Evolutionary conservation across 2,113 vertebrate genomes (phyloP), one percentile per base, ranked within the genome.

Genomic region (Pimephales promelas): DNA sequence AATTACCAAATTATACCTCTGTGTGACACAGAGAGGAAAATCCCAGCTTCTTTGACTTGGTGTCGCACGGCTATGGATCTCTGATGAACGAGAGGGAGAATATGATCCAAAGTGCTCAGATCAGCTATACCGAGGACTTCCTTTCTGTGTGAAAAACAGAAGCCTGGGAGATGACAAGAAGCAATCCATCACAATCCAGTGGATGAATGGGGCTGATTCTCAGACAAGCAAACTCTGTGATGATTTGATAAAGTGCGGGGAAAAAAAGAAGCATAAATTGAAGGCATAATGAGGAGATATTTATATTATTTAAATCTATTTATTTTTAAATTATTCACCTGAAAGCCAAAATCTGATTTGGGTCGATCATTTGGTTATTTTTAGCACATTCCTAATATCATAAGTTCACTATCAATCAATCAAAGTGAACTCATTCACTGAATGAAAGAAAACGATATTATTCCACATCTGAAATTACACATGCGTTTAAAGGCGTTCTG

Each of bases 231-330:
- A 73, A 70, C 11, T 61, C 77, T 18, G 13, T 77, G 86, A 89
- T 91, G 59, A 66, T 77, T 87, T 90, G 91, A 93, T 92, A 87
- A 88, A 92, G 87, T 90, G 83, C n/a, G 82, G 2, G 22, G 91
- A 87, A 20, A 91, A 87, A 87, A 90, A 92, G 90, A 92, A 85
- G 92, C 93, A 92, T 90, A 89, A 80, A 54, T 81, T 82, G 86
- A 91, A 90, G 84, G 86, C 87, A 86, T 88, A 91, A 94, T 92
- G 88, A 88, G 86, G 77, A 66, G 20, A 31, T 52, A 0, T 62
- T 68, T 82, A 72, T 77, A n/a, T n/a, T 24, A 61, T 62, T 24
- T 47, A 0, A 3, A 18, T 57, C 16, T 2, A 18, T 54, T 52
- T 36, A 26, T 31, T 20, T 77, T 28, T 16, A 31, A 10, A 57